phyloP scores from a whole-genome alignment of 2,888 invertebrate species.

The Lithodes maja region DNA sequence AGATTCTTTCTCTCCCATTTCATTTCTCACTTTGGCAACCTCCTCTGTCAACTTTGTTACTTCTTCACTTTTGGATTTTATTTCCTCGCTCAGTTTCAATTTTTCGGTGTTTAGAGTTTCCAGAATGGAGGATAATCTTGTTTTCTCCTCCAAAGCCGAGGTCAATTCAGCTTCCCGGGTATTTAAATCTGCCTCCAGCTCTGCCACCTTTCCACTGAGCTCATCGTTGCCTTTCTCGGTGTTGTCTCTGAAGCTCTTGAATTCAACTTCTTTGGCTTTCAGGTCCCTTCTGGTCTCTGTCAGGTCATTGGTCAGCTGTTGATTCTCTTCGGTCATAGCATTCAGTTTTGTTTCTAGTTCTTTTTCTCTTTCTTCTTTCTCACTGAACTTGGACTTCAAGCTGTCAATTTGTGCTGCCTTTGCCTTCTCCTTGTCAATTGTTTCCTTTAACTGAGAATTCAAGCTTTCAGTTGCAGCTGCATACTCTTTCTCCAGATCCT shows the following conservation, averaged over 20 bases:
- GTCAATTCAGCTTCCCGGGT: conserved; percentile 41
- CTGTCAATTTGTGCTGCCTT: background rate
- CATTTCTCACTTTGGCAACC: background rate
- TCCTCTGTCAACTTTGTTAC: conserved; percentile 3
- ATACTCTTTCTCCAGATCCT: background rate
- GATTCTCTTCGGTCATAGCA: background rate
- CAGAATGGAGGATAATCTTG: conserved; percentile 13
- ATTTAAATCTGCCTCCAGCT: conserved; percentile 37
- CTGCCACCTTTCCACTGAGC: conserved; percentile 12
- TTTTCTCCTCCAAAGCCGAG: conserved; percentile 41
- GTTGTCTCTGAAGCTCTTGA: background rate
- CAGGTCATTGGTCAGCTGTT: background rate
- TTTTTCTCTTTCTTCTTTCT: conserved; percentile 25
- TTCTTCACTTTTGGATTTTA: background rate
- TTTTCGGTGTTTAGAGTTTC: conserved; percentile 39
- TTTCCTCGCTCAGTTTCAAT: conserved; percentile 18
- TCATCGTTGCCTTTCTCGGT: conserved; percentile 25
- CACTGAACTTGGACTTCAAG: conserved; percentile 5
- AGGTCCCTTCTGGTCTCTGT: background rate
- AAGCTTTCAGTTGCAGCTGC: background rate
- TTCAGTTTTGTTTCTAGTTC: background rate
- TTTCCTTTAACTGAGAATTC: background rate
- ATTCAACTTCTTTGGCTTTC: conserved; percentile 31
- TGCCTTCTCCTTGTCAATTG: background rate
- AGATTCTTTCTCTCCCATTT: conserved; percentile 5